phyloP scores from a whole-genome alignment of 1,140 invertebrate genomes.

The Euschistus heros region DNA sequence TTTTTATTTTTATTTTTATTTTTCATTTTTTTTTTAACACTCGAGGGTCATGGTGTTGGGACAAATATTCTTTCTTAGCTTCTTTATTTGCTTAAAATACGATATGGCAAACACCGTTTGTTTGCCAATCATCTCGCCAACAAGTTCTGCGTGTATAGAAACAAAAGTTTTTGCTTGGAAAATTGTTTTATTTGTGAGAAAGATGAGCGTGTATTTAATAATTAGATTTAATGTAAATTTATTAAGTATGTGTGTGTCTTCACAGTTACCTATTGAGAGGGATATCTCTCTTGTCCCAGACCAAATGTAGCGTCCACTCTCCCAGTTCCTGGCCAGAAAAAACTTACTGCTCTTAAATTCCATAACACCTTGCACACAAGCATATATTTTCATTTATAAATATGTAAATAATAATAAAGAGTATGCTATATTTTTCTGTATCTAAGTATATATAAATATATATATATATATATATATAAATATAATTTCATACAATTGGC shows the following conservation, averaged over 20 bases:
- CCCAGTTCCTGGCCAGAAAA: slow-evolving; percentile 4
- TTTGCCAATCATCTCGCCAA: slow-evolving; percentile 17
- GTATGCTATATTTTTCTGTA: slow-evolving; percentile 26
- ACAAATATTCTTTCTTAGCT: slow-evolving; percentile 23
- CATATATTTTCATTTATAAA: slow-evolving; percentile 25
- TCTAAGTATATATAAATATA: slow-evolving; percentile 19
- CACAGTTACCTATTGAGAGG: slow-evolving; percentile 2
- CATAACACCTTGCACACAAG: slow-evolving; percentile 22
- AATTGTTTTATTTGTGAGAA: slow-evolving; percentile 21
- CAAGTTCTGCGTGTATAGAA: slow-evolving; percentile 18
- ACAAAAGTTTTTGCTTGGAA: slow-evolving; percentile 22
- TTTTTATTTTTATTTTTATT: slow-evolving; percentile 11
- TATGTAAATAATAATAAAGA: slow-evolving; percentile 22
- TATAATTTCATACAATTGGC: slow-evolving; percentile 21
- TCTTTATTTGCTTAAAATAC: slow-evolving; percentile 19
- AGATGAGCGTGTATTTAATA: slow-evolving; percentile 5
- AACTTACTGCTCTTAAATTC: neutral
- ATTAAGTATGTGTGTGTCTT: neutral
- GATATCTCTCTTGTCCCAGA: slow-evolving; percentile 1
- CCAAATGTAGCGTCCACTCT: slow-evolving; percentile 15
- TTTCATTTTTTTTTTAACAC: slow-evolving; percentile 21
- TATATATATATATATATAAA: slow-evolving; percentile 14
- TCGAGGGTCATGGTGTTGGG: slow-evolving; percentile 26
- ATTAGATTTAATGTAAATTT: neutral
- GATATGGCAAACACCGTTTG: slow-evolving; percentile 1